These are phyloP conservation scores for Fukomys damarensis DNA, from an alignment of 2,113 vertebrate genomes.

Conservation along the genomic window DNA sequence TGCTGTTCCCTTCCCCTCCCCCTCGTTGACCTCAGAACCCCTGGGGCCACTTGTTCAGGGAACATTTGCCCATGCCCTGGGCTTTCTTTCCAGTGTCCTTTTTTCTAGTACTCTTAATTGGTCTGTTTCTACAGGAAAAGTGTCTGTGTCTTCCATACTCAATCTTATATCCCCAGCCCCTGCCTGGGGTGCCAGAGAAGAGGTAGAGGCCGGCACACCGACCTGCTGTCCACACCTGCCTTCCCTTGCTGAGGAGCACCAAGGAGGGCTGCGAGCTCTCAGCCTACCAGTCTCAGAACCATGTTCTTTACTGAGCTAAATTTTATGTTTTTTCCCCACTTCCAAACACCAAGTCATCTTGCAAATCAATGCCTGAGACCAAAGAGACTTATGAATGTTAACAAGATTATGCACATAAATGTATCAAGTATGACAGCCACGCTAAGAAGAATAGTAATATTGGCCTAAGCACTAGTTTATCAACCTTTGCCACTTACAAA, in stretches of 20 bases:
- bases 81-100: neutral
- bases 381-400: slow-evolving; percentile 76
- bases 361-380: slow-evolving; percentile 68
- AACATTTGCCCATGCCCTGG: neutral
- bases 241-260: rapidly evolving
- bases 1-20: neutral
- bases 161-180: neutral
- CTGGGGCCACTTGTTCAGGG: neutral
- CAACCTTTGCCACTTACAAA: slow-evolving; percentile 84
- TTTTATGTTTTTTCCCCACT: slow-evolving; percentile 58
- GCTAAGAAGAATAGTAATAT: slow-evolving; percentile 71
- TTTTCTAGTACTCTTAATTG: neutral
- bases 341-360: slow-evolving; percentile 65
- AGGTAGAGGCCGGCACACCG: neutral
- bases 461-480: slow-evolving; percentile 81
- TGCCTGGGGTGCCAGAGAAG: neutral
- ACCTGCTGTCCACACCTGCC: neutral
- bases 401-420: slow-evolving; percentile 80
- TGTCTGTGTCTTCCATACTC: neutral
- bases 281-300: neutral
- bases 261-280: neutral
- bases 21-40: neutral
- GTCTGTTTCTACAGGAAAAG: neutral
- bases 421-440: slow-evolving; percentile 75
- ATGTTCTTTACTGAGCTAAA: slow-evolving; percentile 37